These are phyloP conservation scores for Xanthia icteritia DNA, from an alignment of 2,888 invertebrate genomes.

Conservation along the genomic window DNA sequence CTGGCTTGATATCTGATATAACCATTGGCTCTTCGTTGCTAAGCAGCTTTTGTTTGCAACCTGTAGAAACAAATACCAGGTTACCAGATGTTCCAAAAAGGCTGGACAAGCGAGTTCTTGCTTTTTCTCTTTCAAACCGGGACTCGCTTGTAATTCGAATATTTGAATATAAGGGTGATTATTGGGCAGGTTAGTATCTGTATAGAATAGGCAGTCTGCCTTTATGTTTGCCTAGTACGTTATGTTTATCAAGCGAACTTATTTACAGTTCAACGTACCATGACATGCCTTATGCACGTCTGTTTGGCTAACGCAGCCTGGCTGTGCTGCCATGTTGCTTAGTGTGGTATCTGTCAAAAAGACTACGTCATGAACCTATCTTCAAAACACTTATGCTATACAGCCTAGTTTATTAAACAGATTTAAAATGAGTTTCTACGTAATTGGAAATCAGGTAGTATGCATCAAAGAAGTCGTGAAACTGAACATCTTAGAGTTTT, in stretches of 20 bases:
- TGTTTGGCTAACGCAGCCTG: slow-evolving; percentile 62
- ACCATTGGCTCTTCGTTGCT: slow-evolving; percentile 94
- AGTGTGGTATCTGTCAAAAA: slow-evolving; percentile 57
- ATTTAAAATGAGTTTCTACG: not conserved
- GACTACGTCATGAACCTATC: slow-evolving; percentile 45
- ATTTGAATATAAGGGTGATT: slow-evolving; percentile 8
- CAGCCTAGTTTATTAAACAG: slow-evolving; percentile 5
- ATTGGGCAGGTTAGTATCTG: slow-evolving; percentile 31
- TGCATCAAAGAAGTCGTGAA: slow-evolving; percentile 2
- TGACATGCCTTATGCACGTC: slow-evolving; percentile 65
- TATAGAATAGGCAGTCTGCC: slow-evolving; percentile 13
- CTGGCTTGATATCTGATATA: slow-evolving; percentile 96
- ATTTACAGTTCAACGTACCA: slow-evolving; percentile 56
- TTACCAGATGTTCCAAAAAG: slow-evolving; percentile 8
- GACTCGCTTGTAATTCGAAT: not conserved
- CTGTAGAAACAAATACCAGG: slow-evolving; percentile 67
- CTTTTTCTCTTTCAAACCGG: not conserved
- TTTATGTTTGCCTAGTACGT: slow-evolving; percentile 52
- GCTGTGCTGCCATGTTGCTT: slow-evolving; percentile 61
- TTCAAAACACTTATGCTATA: slow-evolving; percentile 1
- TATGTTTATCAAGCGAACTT: slow-evolving; percentile 48
- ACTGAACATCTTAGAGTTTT: not conserved
- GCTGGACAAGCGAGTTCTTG: not conserved
- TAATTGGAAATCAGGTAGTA: not conserved
- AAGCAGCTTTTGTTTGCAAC: slow-evolving; percentile 86